phyloP scores from a whole-genome alignment of 1,140 invertebrate genomes.

The Megalonaias nervosa region DNA sequence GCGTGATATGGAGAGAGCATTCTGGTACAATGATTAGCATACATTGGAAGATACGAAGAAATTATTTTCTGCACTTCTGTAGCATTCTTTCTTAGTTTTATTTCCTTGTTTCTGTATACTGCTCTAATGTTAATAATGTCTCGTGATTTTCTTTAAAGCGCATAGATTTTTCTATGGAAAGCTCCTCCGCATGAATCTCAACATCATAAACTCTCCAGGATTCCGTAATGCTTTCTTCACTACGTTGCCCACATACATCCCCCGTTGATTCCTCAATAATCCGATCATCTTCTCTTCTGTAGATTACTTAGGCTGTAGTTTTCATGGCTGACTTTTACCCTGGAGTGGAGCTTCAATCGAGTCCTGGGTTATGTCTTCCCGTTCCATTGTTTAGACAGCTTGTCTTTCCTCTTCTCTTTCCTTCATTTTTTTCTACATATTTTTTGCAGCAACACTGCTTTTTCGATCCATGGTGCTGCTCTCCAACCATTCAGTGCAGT shows the following conservation, averaged over 20 bases:
- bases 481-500: background rate
- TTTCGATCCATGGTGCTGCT: background rate
- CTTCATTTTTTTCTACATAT: background rate
- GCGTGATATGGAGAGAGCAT: background rate
- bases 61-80: too few relatives aligned
- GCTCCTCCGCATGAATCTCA: background rate
- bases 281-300: constrained; percentile 43
- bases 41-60: too few relatives aligned
- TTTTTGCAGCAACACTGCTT: background rate
- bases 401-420: background rate
- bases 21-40: background rate
- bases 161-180: background rate
- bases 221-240: background rate
- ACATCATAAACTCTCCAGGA: background rate
- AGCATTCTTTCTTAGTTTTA: too few relatives aligned
- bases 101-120: background rate
- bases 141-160: background rate
- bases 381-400: background rate
- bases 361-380: constrained; percentile 26
- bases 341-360: constrained; percentile 11
- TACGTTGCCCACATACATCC: background rate
- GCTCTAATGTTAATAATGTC: background rate
- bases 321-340: constrained; percentile 65
- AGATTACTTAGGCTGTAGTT: constrained; percentile 72
- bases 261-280: background rate